Evolutionary conservation across 2,113 vertebrate species (phyloP).

Genomic region (Bombycilla garrulus): DNA sequence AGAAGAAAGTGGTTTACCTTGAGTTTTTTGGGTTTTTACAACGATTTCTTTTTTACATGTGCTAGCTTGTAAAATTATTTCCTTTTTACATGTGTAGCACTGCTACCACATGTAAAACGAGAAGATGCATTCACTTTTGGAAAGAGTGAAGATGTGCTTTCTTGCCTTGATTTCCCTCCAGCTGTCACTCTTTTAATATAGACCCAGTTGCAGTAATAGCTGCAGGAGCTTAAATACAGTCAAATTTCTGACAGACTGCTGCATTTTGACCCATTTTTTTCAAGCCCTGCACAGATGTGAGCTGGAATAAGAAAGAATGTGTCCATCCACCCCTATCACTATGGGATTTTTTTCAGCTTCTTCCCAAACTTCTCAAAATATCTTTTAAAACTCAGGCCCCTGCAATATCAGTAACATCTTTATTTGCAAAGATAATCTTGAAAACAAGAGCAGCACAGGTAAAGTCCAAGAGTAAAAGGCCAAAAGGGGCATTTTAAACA

Average conservation of each 20-base stretch:
- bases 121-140: background rate
- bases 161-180: background rate
- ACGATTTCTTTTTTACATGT: background rate
- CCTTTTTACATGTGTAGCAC: background rate
- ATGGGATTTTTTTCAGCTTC: background rate
- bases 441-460: background rate
- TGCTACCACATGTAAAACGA: background rate
- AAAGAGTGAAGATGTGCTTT: background rate
- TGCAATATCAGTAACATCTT: background rate
- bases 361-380: background rate
- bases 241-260: background rate
- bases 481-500: background rate
- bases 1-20: background rate
- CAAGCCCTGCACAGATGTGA: background rate
- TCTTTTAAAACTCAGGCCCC: background rate
- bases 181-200: background rate
- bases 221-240: background rate
- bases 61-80: too few relatives aligned
- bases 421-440: background rate
- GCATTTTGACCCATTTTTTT: background rate
- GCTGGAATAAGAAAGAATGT: background rate
- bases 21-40: background rate
- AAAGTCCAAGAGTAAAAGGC: background rate
- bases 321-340: background rate
- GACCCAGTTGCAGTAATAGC: background rate